phyloP scores from a whole-genome alignment of 1,140 invertebrate species.

The Aricia agestis region DNA sequence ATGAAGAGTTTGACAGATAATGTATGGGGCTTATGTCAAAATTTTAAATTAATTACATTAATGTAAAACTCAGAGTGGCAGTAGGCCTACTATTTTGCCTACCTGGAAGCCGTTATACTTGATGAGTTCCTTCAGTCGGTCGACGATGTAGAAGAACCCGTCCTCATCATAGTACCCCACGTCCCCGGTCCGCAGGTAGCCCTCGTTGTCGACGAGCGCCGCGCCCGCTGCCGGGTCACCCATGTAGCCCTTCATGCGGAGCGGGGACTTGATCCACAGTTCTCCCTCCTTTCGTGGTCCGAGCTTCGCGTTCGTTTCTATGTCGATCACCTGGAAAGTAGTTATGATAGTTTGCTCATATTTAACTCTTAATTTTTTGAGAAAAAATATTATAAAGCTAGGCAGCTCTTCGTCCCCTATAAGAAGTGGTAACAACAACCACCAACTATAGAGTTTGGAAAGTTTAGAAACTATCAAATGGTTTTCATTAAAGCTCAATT shows the following conservation, averaged over 20 bases:
- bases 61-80: no score
- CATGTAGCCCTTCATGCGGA: slow-evolving; percentile 84
- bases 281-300: slow-evolving; percentile 81
- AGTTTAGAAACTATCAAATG: no score
- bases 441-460: no score
- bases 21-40: no score
- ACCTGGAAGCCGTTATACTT: slow-evolving; percentile 89
- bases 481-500: no score
- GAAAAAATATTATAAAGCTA: no score
- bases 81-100: not conserved
- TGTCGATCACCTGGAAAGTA: slow-evolving; percentile 75
- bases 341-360: not conserved
- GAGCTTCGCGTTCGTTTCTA: slow-evolving; percentile 78
- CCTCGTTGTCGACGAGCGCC: slow-evolving; percentile 81
- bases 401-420: no score
- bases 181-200: slow-evolving; percentile 90
- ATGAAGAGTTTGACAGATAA: no score
- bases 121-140: slow-evolving; percentile 88
- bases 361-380: no score
- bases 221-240: slow-evolving; percentile 80
- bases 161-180: slow-evolving; percentile 85
- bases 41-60: no score
- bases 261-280: slow-evolving; percentile 82
- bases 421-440: no score
- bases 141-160: slow-evolving; percentile 83